Base-by-base conservation (phyloP, 2,888 invertebrate genomes). In the Cheilosia pagana region DNA sequence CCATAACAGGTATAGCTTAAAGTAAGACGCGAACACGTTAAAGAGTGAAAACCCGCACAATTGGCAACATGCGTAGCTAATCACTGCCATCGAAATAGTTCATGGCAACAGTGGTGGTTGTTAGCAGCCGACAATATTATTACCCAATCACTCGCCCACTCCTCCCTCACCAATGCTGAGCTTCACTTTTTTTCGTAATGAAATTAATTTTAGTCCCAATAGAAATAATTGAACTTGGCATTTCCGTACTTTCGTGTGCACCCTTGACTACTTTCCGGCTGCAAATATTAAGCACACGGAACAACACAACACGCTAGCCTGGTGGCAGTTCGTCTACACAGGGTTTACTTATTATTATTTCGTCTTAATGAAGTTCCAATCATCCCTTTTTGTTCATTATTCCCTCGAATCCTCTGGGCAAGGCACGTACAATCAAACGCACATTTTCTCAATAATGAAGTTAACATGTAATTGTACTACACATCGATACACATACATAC, bases 361-460 rank as follows among this genome's bases (percentile, higher is more conserved):
- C 81, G 75, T 76, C 85, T 85, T 85, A 85, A 85, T 85, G 85
- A 85, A 85, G 85, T 85, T 85, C 81, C 75, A 85, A 85, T 81
- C 85, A 85, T 85, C 85, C 85, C 85, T 76, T 85, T 85, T 81
- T 78, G 79, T 85, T 81, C 81, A 85, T 85, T 85, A 85, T 81
- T 81, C 75, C 62, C 75, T 85, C 57, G 76, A 81, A 85, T 81
- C 81, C 85, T 85, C 71, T 85, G 85, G 81, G 85, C 75, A 67
- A 81, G 43, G 85, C 85, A 85, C 85, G 85, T 85, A 85, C 81
- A 81, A 76, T 85, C 81, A 81, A 81, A 85, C 85, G 85, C 85
- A 85, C 85, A 85, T 85, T 85, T 71, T 75, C 85, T 12, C 81
- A 65, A 81, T 81, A 79, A 85, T 85, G 85, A 81, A 85, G 75